These are phyloP conservation scores for Acanthochromis polyacanthus DNA, from an alignment of 2,113 vertebrate species.

Conservation along the genomic window DNA sequence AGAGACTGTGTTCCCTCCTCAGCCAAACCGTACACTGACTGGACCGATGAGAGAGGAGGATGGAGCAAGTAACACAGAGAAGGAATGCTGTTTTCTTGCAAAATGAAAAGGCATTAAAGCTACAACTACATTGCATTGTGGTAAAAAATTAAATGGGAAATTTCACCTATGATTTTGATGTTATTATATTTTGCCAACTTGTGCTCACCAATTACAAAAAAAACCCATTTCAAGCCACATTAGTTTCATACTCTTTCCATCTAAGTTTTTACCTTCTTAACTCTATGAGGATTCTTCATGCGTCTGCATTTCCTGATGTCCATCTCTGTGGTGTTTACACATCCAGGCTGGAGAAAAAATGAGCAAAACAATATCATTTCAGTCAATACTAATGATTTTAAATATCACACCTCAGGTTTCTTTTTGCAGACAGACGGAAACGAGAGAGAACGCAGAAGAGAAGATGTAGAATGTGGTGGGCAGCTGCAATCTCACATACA, in stretches of 20 bases:
- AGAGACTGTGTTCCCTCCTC: slow-evolving; percentile 92
- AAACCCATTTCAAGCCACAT: no score
- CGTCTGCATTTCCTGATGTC: slow-evolving; percentile 98
- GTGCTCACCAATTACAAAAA: no score
- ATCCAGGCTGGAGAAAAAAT: slow-evolving; percentile 90
- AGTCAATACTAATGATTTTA: not conserved
- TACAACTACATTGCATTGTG: not conserved
- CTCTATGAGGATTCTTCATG: slow-evolving; percentile 96
- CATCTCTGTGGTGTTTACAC: slow-evolving; percentile 99
- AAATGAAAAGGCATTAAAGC: not conserved
- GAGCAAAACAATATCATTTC: not conserved
- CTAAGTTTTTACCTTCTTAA: slow-evolving; percentile 91
- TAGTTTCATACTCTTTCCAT: not conserved
- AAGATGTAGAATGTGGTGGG: slow-evolving; percentile 6
- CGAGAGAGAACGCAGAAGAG: not conserved
- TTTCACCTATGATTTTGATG: not conserved
- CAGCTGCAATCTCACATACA: slow-evolving; percentile 1
- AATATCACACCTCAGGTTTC: not conserved
- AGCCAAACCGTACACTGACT: slow-evolving; percentile 95
- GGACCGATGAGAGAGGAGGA: slow-evolving; percentile 2
- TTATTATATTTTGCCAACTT: not conserved
- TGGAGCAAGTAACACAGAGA: not conserved
- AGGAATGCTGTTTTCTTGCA: slow-evolving; percentile 1
- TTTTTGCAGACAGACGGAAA: not conserved
- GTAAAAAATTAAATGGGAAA: slow-evolving; percentile 1